Conservation (phyloP, 2,113 vertebrate genomes). For the Xiphias gladius region DNA sequence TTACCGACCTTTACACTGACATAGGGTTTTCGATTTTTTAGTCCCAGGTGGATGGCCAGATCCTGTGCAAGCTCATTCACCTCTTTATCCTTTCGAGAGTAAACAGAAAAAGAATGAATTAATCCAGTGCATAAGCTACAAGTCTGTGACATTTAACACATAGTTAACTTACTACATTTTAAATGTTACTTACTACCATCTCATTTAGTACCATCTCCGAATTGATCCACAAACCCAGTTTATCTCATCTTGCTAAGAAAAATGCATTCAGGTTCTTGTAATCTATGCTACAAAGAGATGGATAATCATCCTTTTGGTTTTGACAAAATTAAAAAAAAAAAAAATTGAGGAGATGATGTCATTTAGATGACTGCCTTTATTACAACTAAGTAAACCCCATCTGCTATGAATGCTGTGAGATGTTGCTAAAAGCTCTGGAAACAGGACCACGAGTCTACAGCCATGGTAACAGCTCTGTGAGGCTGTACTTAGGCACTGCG, state of each 20-base stretch:
- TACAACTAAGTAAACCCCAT: no score
- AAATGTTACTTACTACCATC: no score
- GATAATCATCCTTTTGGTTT: not conserved
- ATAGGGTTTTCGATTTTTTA: slow-evolving; percentile 91
- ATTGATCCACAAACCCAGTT: not conserved
- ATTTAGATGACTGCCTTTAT: no score
- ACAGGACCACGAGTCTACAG: no score
- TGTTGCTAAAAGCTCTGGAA: no score
- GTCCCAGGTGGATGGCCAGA: slow-evolving; percentile 88
- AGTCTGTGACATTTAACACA: not conserved
- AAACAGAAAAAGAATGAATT: not conserved
- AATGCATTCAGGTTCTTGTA: not conserved
- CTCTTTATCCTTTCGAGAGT: slow-evolving; percentile 87
- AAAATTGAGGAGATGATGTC: no score
- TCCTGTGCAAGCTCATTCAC: slow-evolving; percentile 93
- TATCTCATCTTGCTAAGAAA: not conserved
- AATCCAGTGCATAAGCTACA: not conserved
- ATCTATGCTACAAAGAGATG: not conserved
- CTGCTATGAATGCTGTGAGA: no score
- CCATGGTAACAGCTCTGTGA: no score
- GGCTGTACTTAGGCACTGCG: no score
- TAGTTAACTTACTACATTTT: no score
- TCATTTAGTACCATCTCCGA: no score
- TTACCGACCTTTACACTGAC: slow-evolving; percentile 87
- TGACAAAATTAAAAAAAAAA: no score